Evolutionary conservation across 2,888 invertebrate genomes (phyloP), one percentile per base, ranked within the genome.

Genomic region (Danaus chrysippus): DNA sequence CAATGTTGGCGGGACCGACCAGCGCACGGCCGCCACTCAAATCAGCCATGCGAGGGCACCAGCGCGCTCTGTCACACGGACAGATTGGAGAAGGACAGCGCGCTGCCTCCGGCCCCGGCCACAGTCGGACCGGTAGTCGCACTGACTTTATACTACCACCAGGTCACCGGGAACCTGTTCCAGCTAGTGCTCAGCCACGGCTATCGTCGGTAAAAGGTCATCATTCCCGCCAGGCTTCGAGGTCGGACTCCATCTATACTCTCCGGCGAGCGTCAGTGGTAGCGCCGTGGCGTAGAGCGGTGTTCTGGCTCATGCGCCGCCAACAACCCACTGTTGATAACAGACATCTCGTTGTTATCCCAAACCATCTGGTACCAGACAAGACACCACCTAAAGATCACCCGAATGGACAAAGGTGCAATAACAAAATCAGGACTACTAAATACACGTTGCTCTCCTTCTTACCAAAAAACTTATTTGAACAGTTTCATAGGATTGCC

Each of bases 401-500:
- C 81, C 96, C 97, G 0, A 97, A 97, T 79, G 95, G 95, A n/a
- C 91, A 93, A 57, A 94, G 95, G 79, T 93, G 95, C 73, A 93
- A 95, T 79, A 98, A 98, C 84, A 93, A 95, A 87, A 95, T 98
- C 79, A 93, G 97, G 83, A 98, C 98, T 84, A 98, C 98, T 59
- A 98, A 99, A 89, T 99, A 99, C 86, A 98, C 98, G 23, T 79
- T 97, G 64, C 91, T 98, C 71, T 98, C 97, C 73, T 99, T 99
- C 90, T 90, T 99, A 79, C 98, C 99, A 63, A 96, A 98, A 87
- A 99, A 99, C 89, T 92, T 99, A 66, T 93, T 98, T 85, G 98
- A 99, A 91, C 99, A 99, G 91, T 98, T 99, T 86, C 98, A 98
- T 87, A 94, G 99, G 67, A 97, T 98, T 79, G 99, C 99, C 68